Conservation (phyloP, 1,140 invertebrate genomes). For the Drosophila pectinifera region DNA sequence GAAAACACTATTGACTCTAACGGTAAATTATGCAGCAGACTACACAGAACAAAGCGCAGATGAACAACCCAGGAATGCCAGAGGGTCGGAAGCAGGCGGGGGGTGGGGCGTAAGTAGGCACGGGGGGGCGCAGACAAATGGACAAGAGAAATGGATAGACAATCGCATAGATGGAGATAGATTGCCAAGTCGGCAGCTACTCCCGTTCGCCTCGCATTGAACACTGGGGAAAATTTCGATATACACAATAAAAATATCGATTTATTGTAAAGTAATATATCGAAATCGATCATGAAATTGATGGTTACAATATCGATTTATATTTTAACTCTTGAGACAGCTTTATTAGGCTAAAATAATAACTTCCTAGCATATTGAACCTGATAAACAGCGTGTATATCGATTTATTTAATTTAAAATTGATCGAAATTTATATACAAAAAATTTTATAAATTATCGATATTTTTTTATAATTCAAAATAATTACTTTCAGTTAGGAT, state of each 20-base stretch:
- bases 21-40: slow-evolving; percentile 79
- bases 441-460: too few relatives aligned
- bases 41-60: slow-evolving; percentile 66
- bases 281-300: not conserved
- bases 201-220: not conserved
- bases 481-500: too few relatives aligned
- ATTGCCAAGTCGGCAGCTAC: slow-evolving; percentile 34
- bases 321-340: not conserved
- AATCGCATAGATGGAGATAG: slow-evolving; percentile 72
- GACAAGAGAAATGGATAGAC: slow-evolving; percentile 61
- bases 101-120: too few relatives aligned
- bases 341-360: not conserved
- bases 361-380: not conserved
- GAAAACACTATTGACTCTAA: slow-evolving; percentile 79
- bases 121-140: slow-evolving; percentile 38
- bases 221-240: slow-evolving; percentile 5
- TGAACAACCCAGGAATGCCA: slow-evolving; percentile 16
- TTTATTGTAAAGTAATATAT: not conserved
- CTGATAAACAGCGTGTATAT: too few relatives aligned
- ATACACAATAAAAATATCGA: too few relatives aligned
- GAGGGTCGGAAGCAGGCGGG: too few relatives aligned
- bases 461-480: too few relatives aligned
- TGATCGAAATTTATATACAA: too few relatives aligned
- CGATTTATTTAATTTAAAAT: too few relatives aligned
- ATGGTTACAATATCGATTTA: too few relatives aligned